These are phyloP conservation scores for Caenorhabditis uteleia DNA, from an alignment of 2,888 invertebrate species.

Conservation along the genomic window DNA sequence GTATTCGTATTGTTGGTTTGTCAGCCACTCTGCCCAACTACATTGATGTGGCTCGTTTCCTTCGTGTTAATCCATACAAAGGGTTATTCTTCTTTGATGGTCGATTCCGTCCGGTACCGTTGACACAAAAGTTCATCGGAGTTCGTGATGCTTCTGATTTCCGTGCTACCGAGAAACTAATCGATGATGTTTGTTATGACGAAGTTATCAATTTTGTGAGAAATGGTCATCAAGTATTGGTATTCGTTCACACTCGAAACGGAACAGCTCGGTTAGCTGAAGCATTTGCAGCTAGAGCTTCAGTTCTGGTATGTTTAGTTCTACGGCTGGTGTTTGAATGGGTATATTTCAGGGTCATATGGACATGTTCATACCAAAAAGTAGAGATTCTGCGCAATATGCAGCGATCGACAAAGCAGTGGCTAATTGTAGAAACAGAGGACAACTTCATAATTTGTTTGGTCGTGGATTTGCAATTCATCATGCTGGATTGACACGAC, in stretches of 20 bases:
- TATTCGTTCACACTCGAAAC: conserved; percentile 94
- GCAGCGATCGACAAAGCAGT: conserved; percentile 52
- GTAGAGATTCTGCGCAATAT: conserved; percentile 38
- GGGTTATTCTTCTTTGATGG: conserved; percentile 76
- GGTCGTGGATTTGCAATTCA: conserved; percentile 88
- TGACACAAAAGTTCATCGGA: conserved; percentile 66
- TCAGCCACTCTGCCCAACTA: conserved; percentile 97
- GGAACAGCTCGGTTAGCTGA: conserved; percentile 89
- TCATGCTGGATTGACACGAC: conserved; percentile 91
- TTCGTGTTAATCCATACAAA: conserved; percentile 87
- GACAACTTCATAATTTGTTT: conserved; percentile 80
- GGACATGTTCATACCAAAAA: conserved; percentile 49
- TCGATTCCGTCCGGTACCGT: conserved; percentile 85
- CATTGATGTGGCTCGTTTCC: conserved; percentile 89
- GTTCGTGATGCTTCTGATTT: conserved; percentile 42
- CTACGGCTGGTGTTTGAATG: no score
- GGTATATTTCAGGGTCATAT: conserved; percentile 42
- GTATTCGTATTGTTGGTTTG: conserved; percentile 86
- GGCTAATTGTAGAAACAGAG: conserved; percentile 41
- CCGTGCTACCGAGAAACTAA: conserved; percentile 39
- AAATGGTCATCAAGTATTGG: conserved; percentile 83
- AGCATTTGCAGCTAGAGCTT: conserved; percentile 82
- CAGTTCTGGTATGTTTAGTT: conserved; percentile 58
- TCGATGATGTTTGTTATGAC: conserved; percentile 79
- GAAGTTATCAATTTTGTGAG: conserved; percentile 85